phyloP scores from a whole-genome alignment of 2,888 invertebrate species.

The Operophtera brumata region DNA sequence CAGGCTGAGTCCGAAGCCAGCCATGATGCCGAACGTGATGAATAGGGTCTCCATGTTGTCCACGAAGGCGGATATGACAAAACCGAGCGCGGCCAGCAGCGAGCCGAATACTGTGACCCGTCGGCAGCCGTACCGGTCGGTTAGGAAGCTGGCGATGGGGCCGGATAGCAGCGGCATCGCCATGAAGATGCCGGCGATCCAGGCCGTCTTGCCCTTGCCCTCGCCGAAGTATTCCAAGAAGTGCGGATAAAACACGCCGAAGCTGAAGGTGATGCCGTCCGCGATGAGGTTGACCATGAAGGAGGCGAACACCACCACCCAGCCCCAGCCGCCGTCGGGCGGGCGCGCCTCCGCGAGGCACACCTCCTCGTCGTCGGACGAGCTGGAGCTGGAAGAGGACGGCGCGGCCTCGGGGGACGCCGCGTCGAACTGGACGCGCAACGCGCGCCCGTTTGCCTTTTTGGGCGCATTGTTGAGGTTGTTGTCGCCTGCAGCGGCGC shows the following conservation, averaged over 20 bases:
- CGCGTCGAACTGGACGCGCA: slow-evolving; percentile 82
- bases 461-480: not conserved
- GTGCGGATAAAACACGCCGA: slow-evolving; percentile 93
- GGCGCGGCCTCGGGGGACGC: slow-evolving; percentile 68
- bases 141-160: slow-evolving; percentile 91
- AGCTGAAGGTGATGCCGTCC: slow-evolving; percentile 95
- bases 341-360: slow-evolving; percentile 85
- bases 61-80: slow-evolving; percentile 87
- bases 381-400: slow-evolving; percentile 69
- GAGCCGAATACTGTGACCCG: slow-evolving; percentile 89
- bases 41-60: slow-evolving; percentile 89
- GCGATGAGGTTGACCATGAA: slow-evolving; percentile 95
- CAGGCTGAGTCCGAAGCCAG: slow-evolving; percentile 91
- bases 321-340: slow-evolving; percentile 96
- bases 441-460: slow-evolving; percentile 59
- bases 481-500: slow-evolving; percentile 6
- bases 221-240: slow-evolving; percentile 92
- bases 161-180: slow-evolving; percentile 94
- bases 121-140: slow-evolving; percentile 91
- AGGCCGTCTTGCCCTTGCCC: slow-evolving; percentile 92
- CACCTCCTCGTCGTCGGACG: slow-evolving; percentile 82
- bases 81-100: slow-evolving; percentile 87
- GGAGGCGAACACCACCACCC: slow-evolving; percentile 94
- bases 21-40: slow-evolving; percentile 90
- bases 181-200: slow-evolving; percentile 95